Percentiles rank a stretch among this genome's conserved stretches.
These are phyloP conservation scores for Bellardia bayeri DNA, from an alignment of 2,888 invertebrate genomes.

Conservation along the genomic window DNA sequence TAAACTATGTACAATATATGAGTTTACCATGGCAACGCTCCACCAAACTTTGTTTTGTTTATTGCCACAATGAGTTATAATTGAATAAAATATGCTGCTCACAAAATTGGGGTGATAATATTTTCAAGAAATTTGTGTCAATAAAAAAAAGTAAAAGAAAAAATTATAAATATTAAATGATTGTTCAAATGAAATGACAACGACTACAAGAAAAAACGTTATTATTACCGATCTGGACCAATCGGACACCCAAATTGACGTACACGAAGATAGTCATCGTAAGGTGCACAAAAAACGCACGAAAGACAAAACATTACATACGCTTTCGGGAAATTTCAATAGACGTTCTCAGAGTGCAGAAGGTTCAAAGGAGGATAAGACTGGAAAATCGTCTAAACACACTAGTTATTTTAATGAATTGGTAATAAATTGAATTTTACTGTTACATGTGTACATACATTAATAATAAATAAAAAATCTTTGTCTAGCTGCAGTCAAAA, in stretches of 20 bases:
- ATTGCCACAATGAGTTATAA: conserved; percentile 24
- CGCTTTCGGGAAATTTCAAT: conserved; percentile 81
- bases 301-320: conserved; percentile 76
- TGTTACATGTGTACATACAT: neutral
- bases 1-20: conserved; percentile 17
- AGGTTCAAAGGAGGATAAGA: conserved; percentile 72
- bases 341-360: conserved; percentile 81
- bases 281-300: conserved; percentile 69
- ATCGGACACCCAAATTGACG: conserved; percentile 75
- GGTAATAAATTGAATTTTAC: conserved; percentile 73
- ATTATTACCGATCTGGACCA: conserved; percentile 82
- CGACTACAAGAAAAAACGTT: conserved; percentile 69
- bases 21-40: conserved; percentile 55
- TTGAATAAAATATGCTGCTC: conserved; percentile 9
- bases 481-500: conserved; percentile 86
- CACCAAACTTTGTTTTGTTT: conserved; percentile 44
- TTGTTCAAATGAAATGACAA: conserved; percentile 68
- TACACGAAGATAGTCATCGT: conserved; percentile 51
- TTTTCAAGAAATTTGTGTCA: conserved; percentile 7
- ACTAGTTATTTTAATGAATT: conserved; percentile 79
- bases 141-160: neutral
- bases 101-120: conserved; percentile 21
- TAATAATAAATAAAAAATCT: neutral
- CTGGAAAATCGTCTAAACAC: conserved; percentile 57
- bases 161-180: conserved; percentile 32